Evolutionary conservation across 2,888 invertebrate species (phyloP), one percentile per base, ranked within the genome.

Genomic region (Xylophagus ater): DNA sequence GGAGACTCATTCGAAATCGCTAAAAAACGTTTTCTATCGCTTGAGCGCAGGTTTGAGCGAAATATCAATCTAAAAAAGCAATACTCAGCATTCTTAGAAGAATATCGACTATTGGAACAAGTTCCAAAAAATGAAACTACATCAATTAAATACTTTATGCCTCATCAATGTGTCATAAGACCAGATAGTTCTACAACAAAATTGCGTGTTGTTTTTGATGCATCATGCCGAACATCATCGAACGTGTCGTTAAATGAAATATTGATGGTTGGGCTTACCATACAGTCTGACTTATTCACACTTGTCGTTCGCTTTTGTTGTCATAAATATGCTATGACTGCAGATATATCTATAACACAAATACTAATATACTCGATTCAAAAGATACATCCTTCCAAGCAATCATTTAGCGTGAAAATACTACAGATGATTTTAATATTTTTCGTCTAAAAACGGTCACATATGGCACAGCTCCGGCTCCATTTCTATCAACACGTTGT

Each of bases 381-480:
- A 17, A 30, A 4, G 30, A 30, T 15, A 4, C 4, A 5, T 13
- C 9, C 4, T 8, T 4, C 5, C 30, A 30, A 17, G 9, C 9
- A 4, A 30, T 30, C 4, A 8, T 30, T 4, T 30, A 17, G 30
- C 7, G 30, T 12, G 14, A 30, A 14, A 4, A 13, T 10, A 10
- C 30, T 5, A 8, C 4, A 13, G 5, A 30, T 4, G 14, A 30
- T 10, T 4, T 30, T 4, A 13, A 13, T 4, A 4, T 6, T 25
- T 47, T 32, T 29, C 34, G 41, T 7, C 34, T 46, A 18, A 34
- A 20, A 19, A 45, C 42, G 2, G 47, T 46, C 2, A 46, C 45
- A 7, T 48, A 43, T 31, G 40, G 45, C 10, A 44, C 43, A 8
- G 32, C 37, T n/a, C 43, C 42, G 15, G 49, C 44, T 7, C 40